Percentiles rank a stretch among this genome's conserved stretches.
Evolutionary conservation across 2,888 invertebrate genomes (phyloP).

Genomic region (Sicus ferrugineus): DNA sequence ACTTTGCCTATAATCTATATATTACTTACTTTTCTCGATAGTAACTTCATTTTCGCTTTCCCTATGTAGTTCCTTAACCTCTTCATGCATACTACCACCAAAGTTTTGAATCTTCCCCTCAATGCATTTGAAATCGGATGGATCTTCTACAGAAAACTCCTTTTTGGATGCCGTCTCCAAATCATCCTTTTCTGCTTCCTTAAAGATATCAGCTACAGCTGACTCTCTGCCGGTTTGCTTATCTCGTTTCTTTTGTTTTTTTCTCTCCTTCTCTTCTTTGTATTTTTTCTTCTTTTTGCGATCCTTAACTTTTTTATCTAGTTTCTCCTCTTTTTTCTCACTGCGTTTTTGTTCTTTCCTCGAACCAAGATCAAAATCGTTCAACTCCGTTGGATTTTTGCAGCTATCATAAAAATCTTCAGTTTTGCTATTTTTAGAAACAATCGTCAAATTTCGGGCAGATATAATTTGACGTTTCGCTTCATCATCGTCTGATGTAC

Average conservation of each 20-base stretch:
- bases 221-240: constrained; percentile 25
- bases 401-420: constrained; percentile 12
- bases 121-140: neutral
- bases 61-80: neutral
- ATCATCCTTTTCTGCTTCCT: neutral
- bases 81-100: neutral
- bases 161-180: neutral
- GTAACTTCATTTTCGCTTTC: constrained; percentile 3
- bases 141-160: neutral
- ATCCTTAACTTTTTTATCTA: constrained; percentile 49
- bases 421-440: constrained; percentile 8
- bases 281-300: constrained; percentile 52
- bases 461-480: neutral
- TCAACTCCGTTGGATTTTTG: constrained; percentile 43
- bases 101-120: constrained; percentile 4
- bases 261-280: constrained; percentile 49
- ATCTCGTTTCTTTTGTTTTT: constrained; percentile 46
- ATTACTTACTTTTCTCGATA: neutral
- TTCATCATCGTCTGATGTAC: constrained; percentile 15
- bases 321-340: constrained; percentile 38
- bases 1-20: constrained; percentile 32
- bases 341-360: constrained; percentile 40
- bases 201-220: neutral
- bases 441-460: constrained; percentile 3
- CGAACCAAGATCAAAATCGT: constrained; percentile 39